These are phyloP conservation scores for Campylomormyrus numenius DNA, from an alignment of 2,113 vertebrate genomes.

Conservation along the genomic window DNA sequence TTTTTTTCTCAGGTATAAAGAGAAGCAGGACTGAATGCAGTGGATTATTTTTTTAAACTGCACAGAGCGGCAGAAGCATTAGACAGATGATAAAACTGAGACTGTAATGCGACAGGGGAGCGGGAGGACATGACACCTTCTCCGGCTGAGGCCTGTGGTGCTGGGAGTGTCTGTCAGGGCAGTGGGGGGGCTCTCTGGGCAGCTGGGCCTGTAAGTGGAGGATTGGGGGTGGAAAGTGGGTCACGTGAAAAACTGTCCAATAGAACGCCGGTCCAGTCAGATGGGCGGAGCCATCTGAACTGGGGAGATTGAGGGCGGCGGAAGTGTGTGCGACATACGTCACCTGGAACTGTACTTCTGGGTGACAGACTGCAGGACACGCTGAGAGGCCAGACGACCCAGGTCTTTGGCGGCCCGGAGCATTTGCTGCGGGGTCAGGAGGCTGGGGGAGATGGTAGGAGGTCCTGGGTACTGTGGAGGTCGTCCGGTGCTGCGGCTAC, in stretches of 20 bases:
- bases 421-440: conserved; percentile 39
- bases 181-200: conserved; percentile 18
- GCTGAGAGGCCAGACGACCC: conserved; percentile 47
- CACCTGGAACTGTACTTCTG: conserved; percentile 49
- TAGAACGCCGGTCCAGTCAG: background rate
- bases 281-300: background rate
- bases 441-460: conserved; percentile 20
- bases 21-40: background rate
- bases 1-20: background rate
- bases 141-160: conserved; percentile 24
- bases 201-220: conserved; percentile 36
- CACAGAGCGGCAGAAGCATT: background rate
- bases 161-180: conserved; percentile 14
- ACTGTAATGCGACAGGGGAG: background rate
- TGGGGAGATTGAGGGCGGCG: background rate
- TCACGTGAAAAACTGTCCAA: background rate
- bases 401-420: conserved; percentile 41
- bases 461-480: conserved; percentile 11
- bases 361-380: conserved; percentile 45
- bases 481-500: conserved; percentile 17
- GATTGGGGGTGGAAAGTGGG: conserved; percentile 17
- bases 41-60: background rate
- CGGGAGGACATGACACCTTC: conserved; percentile 35
- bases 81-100: background rate
- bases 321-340: background rate